These are phyloP conservation scores for Natator depressus DNA, from an alignment of 2,113 vertebrate species.

Conservation along the genomic window DNA sequence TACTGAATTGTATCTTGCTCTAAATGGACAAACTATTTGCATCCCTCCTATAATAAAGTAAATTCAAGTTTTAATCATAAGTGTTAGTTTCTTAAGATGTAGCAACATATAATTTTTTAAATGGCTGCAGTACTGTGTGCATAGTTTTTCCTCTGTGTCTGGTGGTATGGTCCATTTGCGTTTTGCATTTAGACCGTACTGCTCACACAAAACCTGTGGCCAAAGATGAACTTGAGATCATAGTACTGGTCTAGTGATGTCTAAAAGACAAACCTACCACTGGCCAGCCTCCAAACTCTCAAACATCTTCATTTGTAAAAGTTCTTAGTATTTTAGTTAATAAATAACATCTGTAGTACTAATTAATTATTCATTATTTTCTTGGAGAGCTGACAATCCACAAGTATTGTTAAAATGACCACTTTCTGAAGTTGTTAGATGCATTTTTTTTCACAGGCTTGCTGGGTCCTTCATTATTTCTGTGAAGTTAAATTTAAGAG, in stretches of 20 bases:
- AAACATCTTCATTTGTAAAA: conserved; percentile 42
- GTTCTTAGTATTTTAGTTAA: not conserved
- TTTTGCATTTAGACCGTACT: conserved; percentile 76
- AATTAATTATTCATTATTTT: not conserved
- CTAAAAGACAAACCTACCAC: conserved; percentile 67
- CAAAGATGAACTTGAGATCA: conserved; percentile 80
- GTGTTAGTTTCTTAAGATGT: not conserved
- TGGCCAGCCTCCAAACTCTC: conserved; percentile 82
- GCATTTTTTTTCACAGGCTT: conserved; percentile 84
- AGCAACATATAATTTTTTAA: not conserved
- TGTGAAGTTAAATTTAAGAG: conserved; percentile 99
- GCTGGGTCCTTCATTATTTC: conserved; percentile 99
- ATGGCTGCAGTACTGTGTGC: conserved; percentile 79
- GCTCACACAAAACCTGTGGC: conserved; percentile 77
- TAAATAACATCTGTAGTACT: not conserved
- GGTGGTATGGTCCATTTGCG: conserved; percentile 74
- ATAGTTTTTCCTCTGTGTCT: conserved; percentile 79
- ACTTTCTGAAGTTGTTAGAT: not conserved
- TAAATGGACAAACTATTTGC: not conserved
- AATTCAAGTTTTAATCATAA: not conserved
- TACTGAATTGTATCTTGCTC: not conserved
- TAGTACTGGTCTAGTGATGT: conserved; percentile 85
- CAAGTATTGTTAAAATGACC: not conserved
- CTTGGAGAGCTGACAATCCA: accelerated
- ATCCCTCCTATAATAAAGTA: not conserved